These are phyloP conservation scores for Cetoscarus ocellatus DNA, from an alignment of 2,797 vertebrate genomes.

Conservation along the genomic window DNA sequence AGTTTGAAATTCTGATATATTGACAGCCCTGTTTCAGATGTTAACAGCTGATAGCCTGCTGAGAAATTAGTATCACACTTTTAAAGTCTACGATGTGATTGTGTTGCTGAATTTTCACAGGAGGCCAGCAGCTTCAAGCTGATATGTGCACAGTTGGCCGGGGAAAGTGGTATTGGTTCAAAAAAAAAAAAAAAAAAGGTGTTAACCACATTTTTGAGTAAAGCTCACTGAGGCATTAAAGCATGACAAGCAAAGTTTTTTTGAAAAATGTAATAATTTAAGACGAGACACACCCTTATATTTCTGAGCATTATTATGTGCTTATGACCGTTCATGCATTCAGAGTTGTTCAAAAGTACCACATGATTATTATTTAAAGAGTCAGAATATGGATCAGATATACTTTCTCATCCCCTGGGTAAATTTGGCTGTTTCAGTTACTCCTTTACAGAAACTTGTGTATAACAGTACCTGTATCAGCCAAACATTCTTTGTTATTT, in stretches of 20 bases:
- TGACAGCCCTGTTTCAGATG: slow-evolving; percentile 8
- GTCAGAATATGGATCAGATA: no score
- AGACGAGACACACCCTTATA: slow-evolving; percentile 63
- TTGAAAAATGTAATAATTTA: slow-evolving; percentile 49
- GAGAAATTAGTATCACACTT: slow-evolving; percentile 57
- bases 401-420: no score
- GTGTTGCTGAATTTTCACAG: slow-evolving; percentile 46
- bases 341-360: neutral
- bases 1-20: no score
- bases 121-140: slow-evolving; percentile 49
- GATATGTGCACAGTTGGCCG: slow-evolving; percentile 32
- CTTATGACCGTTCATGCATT: slow-evolving; percentile 5
- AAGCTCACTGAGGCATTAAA: slow-evolving; percentile 56
- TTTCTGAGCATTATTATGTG: neutral
- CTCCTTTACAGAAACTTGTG: no score
- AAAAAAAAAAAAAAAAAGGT: slow-evolving; percentile 63
- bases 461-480: no score
- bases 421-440: no score
- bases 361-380: neutral
- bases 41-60: neutral
- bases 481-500: no score
- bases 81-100: slow-evolving; percentile 15
- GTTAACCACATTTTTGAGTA: slow-evolving; percentile 75
- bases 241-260: slow-evolving; percentile 46
- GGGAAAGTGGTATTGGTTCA: slow-evolving; percentile 61